A percentile compares a stretch with the other conserved stretches of the same genome.
These are phyloP conservation scores for Tricholaema leucomelas DNA, from an alignment of 2,113 vertebrate species.

Conservation along the genomic window DNA sequence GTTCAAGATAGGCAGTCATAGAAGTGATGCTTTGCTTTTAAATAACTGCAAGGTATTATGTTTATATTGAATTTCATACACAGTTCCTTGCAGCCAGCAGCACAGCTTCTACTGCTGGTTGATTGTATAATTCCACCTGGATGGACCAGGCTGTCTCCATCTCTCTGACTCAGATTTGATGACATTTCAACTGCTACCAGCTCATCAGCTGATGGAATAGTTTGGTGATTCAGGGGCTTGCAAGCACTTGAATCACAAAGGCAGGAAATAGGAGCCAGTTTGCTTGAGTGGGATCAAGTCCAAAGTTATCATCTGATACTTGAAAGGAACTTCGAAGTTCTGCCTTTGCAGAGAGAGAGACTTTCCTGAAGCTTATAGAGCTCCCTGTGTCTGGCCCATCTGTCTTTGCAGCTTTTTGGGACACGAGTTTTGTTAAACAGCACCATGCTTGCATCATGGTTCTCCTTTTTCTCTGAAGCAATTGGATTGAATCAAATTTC, in stretches of 20 bases:
- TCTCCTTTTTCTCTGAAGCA: not conserved
- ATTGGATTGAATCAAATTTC: not conserved
- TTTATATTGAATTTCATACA: not conserved
- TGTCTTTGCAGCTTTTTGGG: not conserved
- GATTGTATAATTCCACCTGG: not conserved
- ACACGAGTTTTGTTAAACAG: not conserved
- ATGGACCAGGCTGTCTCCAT: not conserved
- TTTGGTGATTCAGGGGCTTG: not conserved
- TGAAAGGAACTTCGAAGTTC: not conserved
- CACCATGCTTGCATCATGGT: not conserved
- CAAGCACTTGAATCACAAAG: not conserved
- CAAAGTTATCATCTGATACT: not conserved
- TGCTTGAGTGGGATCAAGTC: not conserved
- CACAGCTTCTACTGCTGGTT: not conserved
- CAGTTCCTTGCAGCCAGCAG: not conserved
- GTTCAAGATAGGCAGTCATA: not conserved
- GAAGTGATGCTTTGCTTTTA: not conserved
- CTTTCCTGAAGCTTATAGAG: not conserved
- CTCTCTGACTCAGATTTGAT: not conserved
- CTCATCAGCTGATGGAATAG: not conserved
- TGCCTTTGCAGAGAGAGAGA: not conserved
- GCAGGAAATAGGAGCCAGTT: not conserved
- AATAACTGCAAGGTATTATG: accelerated
- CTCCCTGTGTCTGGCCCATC: not conserved
- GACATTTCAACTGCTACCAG: not conserved